phyloP scores from a whole-genome alignment of 1,140 invertebrate genomes.

The Coenobita brevimanus region DNA sequence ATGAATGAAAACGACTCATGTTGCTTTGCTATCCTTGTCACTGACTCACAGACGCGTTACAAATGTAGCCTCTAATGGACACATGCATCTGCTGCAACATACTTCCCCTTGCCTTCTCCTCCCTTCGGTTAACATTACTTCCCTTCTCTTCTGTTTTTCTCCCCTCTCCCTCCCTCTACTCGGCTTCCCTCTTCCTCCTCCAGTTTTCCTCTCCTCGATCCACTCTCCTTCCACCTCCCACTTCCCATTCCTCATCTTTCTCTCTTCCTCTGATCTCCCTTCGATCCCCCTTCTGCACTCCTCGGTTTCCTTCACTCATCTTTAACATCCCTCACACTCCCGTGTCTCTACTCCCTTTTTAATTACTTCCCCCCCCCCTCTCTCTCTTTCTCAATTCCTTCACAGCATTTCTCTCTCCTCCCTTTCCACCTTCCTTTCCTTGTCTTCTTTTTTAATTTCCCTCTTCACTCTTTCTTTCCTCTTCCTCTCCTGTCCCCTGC shows the following conservation, averaged over 20 bases:
- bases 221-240: no score
- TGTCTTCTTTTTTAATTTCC: background rate
- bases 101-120: no score
- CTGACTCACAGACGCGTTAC: no score
- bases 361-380: background rate
- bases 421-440: background rate
- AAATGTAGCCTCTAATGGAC: no score
- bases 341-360: no score
- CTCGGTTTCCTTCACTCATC: background rate
- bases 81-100: no score
- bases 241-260: background rate
- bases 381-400: background rate
- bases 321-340: background rate
- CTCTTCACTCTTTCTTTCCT: background rate
- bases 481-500: background rate
- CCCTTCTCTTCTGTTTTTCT: no score
- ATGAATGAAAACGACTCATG: no score
- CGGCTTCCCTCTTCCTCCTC: background rate
- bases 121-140: no score
- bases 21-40: no score
- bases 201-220: background rate
- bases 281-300: no score
- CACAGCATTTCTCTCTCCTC: background rate
- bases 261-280: no score
- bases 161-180: background rate